Evolutionary conservation across 1,140 invertebrate species (phyloP).

Genomic region (Melanaphis sacchari): DNA sequence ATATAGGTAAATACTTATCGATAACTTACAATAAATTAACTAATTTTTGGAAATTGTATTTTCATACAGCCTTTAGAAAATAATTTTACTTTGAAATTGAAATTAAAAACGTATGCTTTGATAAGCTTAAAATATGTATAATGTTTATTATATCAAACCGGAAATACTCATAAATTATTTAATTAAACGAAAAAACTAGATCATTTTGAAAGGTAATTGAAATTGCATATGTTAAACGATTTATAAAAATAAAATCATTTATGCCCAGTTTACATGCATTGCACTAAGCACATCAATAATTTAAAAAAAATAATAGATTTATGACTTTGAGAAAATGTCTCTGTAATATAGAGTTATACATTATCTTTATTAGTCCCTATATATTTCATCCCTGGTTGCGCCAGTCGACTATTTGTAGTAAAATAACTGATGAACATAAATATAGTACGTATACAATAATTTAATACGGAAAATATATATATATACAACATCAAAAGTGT

Average conservation of each 20-base stretch:
- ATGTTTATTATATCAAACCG: no score
- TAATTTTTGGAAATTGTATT: no score
- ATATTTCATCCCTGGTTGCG: neutral
- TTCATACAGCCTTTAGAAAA: no score
- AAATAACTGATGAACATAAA: neutral
- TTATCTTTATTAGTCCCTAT: neutral
- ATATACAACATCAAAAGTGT: neutral
- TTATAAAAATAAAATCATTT: neutral
- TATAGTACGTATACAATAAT: neutral
- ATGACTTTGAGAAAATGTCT: neutral
- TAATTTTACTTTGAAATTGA: no score
- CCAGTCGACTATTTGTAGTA: neutral
- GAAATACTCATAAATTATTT: no score
- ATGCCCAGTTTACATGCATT: neutral
- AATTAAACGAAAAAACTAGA: no score
- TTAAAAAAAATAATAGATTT: neutral
- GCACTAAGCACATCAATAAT: neutral
- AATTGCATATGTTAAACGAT: neutral
- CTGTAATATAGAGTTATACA: neutral
- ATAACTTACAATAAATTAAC: no score
- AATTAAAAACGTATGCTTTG: no score
- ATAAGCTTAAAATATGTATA: no score
- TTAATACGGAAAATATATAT: neutral
- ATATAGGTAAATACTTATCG: no score
- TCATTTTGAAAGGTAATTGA: no score